phyloP scores from a whole-genome alignment of 2,888 invertebrate species.

The Aphrophora alni region DNA sequence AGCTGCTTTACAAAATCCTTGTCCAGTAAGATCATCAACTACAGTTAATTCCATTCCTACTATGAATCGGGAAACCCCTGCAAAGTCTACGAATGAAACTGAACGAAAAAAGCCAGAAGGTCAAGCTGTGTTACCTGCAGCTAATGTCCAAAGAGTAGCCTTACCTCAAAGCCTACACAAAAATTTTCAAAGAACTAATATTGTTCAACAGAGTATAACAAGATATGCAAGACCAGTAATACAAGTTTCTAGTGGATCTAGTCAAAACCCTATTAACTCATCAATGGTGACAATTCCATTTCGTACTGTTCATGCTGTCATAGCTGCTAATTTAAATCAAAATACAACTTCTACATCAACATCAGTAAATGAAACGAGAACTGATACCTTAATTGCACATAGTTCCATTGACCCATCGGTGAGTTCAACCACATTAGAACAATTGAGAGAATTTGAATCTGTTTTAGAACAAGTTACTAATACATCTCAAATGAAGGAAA shows the following conservation, averaged over 20 bases:
- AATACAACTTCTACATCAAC: conserved; percentile 44
- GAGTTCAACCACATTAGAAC: conserved; percentile 78
- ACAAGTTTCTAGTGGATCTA: conserved; percentile 68
- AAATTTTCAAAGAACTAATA: conserved; percentile 57
- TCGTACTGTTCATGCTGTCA: conserved; percentile 55
- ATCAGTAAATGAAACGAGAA: conserved; percentile 45
- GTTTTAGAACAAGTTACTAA: conserved; percentile 74
- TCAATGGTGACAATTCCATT: conserved; percentile 51
- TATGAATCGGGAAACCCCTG: conserved; percentile 41
- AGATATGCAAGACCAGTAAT: conserved; percentile 63
- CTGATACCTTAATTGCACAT: conserved; percentile 53
- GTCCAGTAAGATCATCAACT: conserved; percentile 38
- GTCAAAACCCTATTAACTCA: conserved; percentile 62
- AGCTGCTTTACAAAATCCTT: conserved; percentile 57
- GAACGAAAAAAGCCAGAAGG: conserved; percentile 59
- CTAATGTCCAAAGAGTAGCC: conserved; percentile 51
- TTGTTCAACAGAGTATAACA: conserved; percentile 56
- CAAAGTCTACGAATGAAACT: conserved; percentile 56
- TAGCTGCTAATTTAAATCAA: conserved; percentile 58
- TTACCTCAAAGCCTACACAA: conserved; percentile 54
- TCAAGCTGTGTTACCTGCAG: conserved; percentile 50
- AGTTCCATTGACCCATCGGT: conserved; percentile 64
- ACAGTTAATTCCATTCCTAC: background rate
- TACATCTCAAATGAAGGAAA: conserved; percentile 64
- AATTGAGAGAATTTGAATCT: conserved; percentile 79